A percentile compares a stretch with the other conserved stretches of the same genome.
Evolutionary conservation across 2,888 invertebrate genomes (phyloP).

Genomic region (Fissipunctia ypsillon): DNA sequence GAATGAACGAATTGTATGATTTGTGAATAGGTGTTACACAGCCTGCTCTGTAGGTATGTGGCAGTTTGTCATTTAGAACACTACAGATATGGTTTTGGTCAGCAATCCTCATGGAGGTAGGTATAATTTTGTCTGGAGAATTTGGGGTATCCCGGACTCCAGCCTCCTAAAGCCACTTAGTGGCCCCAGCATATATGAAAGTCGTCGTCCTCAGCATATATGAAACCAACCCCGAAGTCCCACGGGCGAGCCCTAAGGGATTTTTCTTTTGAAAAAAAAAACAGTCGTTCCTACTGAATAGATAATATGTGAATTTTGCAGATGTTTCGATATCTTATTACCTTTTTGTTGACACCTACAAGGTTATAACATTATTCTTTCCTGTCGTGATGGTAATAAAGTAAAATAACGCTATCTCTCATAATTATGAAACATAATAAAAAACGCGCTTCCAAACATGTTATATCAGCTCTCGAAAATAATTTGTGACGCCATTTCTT

Average conservation of each 20-base stretch:
- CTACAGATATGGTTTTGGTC: not conserved
- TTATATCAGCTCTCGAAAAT: slow-evolving; percentile 40
- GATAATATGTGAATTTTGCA: not conserved
- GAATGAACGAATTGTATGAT: slow-evolving; percentile 22
- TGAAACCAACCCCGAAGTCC: too few relatives aligned
- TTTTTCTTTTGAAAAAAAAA: not conserved
- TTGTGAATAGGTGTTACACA: not conserved
- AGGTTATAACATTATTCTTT: slow-evolving; percentile 12
- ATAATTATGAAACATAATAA: slow-evolving; percentile 42
- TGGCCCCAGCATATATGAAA: too few relatives aligned
- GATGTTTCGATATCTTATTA: not conserved
- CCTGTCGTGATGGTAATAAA: slow-evolving; percentile 30
- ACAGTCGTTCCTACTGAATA: not conserved
- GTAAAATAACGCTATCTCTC: slow-evolving; percentile 31
- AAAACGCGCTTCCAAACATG: slow-evolving; percentile 32
- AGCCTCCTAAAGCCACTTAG: not conserved
- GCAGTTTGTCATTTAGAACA: not conserved
- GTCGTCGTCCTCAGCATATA: too few relatives aligned
- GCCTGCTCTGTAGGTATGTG: not conserved
- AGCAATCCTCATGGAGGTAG: not conserved
- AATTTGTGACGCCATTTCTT: slow-evolving; percentile 37
- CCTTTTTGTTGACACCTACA: not conserved
- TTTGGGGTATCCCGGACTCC: too few relatives aligned
- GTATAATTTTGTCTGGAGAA: too few relatives aligned
- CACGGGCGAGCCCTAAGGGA: not conserved